A percentile compares a stretch with the other conserved stretches of the same genome.
Conservation (phyloP, 2,888 invertebrate species). For the Nomada goodeniana region DNA sequence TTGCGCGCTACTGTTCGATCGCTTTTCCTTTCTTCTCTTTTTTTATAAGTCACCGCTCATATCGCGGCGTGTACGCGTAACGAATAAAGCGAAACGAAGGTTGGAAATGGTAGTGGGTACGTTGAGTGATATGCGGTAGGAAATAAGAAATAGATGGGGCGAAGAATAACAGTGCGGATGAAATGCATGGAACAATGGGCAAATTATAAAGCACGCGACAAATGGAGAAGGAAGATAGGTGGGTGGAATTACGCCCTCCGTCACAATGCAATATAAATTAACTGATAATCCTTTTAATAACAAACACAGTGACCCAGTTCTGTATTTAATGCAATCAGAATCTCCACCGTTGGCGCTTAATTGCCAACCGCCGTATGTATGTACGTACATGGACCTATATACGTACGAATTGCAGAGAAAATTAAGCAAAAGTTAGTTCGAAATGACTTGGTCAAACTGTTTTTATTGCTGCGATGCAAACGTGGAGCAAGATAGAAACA, state of each 20-base stretch:
- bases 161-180: background rate
- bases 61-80: constrained; percentile 1
- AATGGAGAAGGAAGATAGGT: constrained; percentile 25
- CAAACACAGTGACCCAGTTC: constrained; percentile 61
- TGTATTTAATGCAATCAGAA: constrained; percentile 59
- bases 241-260: constrained; percentile 44
- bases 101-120: background rate
- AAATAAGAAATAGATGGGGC: background rate
- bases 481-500: background rate
- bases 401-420: constrained; percentile 16
- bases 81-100: background rate
- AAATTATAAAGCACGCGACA: constrained; percentile 34
- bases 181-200: constrained; percentile 28
- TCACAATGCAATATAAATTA: constrained; percentile 57
- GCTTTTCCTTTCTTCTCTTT: background rate
- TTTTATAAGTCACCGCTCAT: background rate
- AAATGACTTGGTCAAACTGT: constrained; percentile 33
- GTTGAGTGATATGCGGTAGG: background rate
- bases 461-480: background rate
- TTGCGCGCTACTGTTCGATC: constrained; percentile 3
- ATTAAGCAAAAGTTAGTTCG: constrained; percentile 18
- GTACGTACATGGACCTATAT: background rate
- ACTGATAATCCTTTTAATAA: constrained; percentile 64
- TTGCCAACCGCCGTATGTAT: constrained; percentile 15
- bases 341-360: constrained; percentile 46